These are phyloP conservation scores for Sebastes melanostomus DNA, from an alignment of 2,797 vertebrate species.

Conservation along the genomic window DNA sequence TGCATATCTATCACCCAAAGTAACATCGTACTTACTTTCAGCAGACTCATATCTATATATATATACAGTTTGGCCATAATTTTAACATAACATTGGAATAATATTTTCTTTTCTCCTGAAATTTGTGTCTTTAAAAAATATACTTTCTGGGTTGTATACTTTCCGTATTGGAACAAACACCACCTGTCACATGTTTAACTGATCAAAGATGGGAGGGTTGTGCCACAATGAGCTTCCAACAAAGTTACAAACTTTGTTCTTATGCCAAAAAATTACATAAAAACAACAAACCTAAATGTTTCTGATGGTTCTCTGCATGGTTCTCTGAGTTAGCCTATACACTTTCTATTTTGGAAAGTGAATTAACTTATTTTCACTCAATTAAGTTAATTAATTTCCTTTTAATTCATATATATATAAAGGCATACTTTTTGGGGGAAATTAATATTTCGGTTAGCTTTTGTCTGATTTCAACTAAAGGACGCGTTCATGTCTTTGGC, in stretches of 20 bases:
- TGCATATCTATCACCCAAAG: background rate
- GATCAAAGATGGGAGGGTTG: background rate
- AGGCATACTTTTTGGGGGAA: background rate
- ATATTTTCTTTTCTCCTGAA: background rate
- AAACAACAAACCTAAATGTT: background rate
- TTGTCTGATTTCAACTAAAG: background rate
- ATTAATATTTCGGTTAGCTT: background rate
- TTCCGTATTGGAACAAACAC: background rate
- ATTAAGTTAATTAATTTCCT: background rate
- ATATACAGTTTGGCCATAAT: background rate
- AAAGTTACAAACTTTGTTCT: background rate
- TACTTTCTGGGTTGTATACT: background rate
- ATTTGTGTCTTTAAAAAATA: background rate
- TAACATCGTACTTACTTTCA: background rate
- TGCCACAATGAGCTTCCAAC: background rate
- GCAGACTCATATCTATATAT: background rate
- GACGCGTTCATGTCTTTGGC: background rate
- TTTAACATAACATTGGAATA: background rate
- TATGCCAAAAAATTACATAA: background rate
- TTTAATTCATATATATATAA: background rate
- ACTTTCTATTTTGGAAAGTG: background rate
- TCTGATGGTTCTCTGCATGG: background rate
- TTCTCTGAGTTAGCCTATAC: background rate
- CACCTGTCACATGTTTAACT: background rate
- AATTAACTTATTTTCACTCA: background rate